Evolutionary conservation across 1,140 invertebrate species (phyloP), one percentile per base, ranked within the genome.

Genomic region (Drosophila funebris): DNA sequence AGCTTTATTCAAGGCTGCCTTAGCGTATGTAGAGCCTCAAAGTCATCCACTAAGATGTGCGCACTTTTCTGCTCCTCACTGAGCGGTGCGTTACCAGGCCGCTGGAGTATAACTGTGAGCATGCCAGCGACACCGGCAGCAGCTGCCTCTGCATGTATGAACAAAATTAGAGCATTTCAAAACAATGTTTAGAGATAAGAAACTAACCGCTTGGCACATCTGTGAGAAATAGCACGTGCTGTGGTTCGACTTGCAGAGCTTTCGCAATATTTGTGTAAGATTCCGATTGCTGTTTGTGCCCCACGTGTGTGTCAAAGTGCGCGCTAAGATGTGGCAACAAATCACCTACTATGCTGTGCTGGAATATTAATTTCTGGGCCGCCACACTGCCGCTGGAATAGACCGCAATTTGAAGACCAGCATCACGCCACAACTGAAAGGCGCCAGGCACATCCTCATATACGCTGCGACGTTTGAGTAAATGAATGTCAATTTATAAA

Each of bases 331-430:
- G 93, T 92, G 95, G 89, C 46, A 94, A 92, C 64, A 99, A 88
- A 92, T 99, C 95, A 11, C 97, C 98, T 41, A 94, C 92, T 24
- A 92, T 91, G 14, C 97, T 95, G 91, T 98, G 92, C 0, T 93
- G 93, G 91, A 98, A 98, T 2, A 99, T 93, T 7, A 98, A 93
- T 90, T 98, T 97, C 92, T 99, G 98, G 31, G 97, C 96, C 84
- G 96, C 95, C 0, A 97, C 94, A 76, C 96, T 98, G 43, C 98
- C 98, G 53, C 97, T 98, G 0, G 97, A 99, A 87, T 97, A 99
- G 48, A 98, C 95, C 79, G 96, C 97, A 31, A 99, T 92, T 73
- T 94, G 94, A 58, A 95, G 95, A 5, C 94, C 95, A 16, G 90
- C 83, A 0, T 93, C 87, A 11, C 91, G 92, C 95, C 97, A 97